A percentile compares a stretch with the other conserved stretches of the same genome.
Conservation (phyloP, 2,797 vertebrate genomes). For the Enteromius argenteus region DNA sequence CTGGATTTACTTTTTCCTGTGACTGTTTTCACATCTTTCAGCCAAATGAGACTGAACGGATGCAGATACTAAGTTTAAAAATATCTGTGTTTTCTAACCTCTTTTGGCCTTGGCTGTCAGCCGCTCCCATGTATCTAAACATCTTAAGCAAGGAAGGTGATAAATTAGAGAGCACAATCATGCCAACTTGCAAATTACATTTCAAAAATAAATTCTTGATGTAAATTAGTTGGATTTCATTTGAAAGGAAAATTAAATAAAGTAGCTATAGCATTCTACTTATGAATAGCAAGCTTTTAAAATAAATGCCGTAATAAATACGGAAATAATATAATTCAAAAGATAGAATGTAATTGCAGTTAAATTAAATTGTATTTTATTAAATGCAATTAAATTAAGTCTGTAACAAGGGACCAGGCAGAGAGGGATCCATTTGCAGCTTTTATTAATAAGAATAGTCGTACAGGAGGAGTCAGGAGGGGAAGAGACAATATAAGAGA, state of each 20-base stretch:
- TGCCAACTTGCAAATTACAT: neutral
- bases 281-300: neutral
- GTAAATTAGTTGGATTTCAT: neutral
- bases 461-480: too few relatives aligned
- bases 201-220: neutral
- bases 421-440: too few relatives aligned
- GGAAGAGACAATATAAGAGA: too few relatives aligned
- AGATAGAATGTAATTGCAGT: neutral
- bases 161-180: constrained; percentile 5
- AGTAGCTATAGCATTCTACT: neutral
- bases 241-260: neutral
- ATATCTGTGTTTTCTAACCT: constrained; percentile 65
- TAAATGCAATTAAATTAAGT: neutral
- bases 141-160: constrained; percentile 22
- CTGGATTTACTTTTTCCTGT: constrained; percentile 87
- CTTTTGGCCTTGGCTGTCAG: constrained; percentile 39
- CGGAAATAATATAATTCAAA: neutral
- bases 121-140: constrained; percentile 15
- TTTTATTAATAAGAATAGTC: too few relatives aligned
- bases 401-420: too few relatives aligned
- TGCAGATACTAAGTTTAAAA: constrained; percentile 79
- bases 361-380: neutral
- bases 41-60: constrained; percentile 74
- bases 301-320: neutral
- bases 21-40: constrained; percentile 84